A percentile compares a stretch with the other conserved stretches of the same genome.
Conservation (phyloP, 2,797 vertebrate species). For the Orestias chungarensis region DNA sequence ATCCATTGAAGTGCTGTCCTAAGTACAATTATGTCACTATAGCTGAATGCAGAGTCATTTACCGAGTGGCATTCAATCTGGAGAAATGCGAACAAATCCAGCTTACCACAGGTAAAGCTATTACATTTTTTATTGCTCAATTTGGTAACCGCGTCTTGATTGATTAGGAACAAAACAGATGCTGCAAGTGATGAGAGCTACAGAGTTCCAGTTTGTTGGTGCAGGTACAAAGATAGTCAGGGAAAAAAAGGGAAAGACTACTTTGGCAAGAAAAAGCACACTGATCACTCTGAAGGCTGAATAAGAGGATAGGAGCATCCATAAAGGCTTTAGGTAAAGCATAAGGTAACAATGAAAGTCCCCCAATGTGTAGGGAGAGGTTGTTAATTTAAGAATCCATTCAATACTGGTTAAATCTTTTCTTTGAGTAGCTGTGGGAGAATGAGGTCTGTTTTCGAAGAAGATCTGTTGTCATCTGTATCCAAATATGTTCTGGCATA, state of each 20-base stretch:
- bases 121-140: constrained; percentile 31
- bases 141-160: constrained; percentile 48
- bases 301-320: constrained; percentile 47
- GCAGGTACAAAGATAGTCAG: constrained; percentile 25
- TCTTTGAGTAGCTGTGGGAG: constrained; percentile 32
- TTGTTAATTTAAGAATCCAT: constrained; percentile 62
- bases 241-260: constrained; percentile 33
- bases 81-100: constrained; percentile 60
- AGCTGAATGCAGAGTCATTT: constrained; percentile 34
- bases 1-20: constrained; percentile 35
- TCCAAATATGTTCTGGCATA: neutral
- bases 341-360: constrained; percentile 27
- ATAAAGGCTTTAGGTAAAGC: constrained; percentile 50
- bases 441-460: constrained; percentile 36
- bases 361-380: constrained; percentile 45
- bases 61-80: constrained; percentile 60
- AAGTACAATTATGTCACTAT: constrained; percentile 38
- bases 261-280: constrained; percentile 47
- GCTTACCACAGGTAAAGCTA: constrained; percentile 56
- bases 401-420: constrained; percentile 35
- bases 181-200: constrained; percentile 55
- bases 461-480: too few relatives aligned
- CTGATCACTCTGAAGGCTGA: constrained; percentile 51
- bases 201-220: constrained; percentile 16
- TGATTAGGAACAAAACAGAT: constrained; percentile 66